Conservation (phyloP, 2,888 invertebrate species). For the Diaperis boleti region DNA sequence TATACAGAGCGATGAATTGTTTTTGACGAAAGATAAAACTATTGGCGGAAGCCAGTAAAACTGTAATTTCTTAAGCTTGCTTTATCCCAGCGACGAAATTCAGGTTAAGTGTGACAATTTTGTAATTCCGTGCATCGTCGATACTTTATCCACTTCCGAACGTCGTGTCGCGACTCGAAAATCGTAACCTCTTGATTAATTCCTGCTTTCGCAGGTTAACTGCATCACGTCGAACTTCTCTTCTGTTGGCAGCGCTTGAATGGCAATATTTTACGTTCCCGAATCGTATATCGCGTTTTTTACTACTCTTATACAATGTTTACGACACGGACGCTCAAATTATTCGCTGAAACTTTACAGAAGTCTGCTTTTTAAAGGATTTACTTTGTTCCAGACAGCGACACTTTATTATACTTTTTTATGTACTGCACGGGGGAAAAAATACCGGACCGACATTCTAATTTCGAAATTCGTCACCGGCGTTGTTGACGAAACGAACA, state of each 20-base stretch:
- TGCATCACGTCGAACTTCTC: slow-evolving; percentile 19
- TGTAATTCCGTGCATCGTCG: not conserved
- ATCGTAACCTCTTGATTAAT: slow-evolving; percentile 19
- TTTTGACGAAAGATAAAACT: too few relatives aligned
- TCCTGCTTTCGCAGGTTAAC: slow-evolving; percentile 18
- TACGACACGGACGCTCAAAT: slow-evolving; percentile 21
- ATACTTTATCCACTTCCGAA: not conserved
- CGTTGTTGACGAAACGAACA: not conserved
- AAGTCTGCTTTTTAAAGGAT: slow-evolving; percentile 24
- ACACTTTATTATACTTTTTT: slow-evolving; percentile 3
- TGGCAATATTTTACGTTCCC: slow-evolving; percentile 21
- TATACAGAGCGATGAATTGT: too few relatives aligned
- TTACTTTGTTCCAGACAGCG: not conserved
- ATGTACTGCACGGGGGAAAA: not conserved
- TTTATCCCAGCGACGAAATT: not conserved
- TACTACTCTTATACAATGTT: slow-evolving; percentile 17
- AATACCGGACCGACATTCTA: slow-evolving; percentile 1
- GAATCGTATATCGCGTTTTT: slow-evolving; percentile 18
- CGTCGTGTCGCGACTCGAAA: not conserved
- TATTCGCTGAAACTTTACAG: slow-evolving; percentile 18
- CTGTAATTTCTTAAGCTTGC: too few relatives aligned
- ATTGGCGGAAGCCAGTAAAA: too few relatives aligned
- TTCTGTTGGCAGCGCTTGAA: slow-evolving; percentile 12
- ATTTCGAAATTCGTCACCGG: slow-evolving; percentile 3
- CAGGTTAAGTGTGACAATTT: too few relatives aligned